Evolutionary conservation across 2,113 vertebrate species (phyloP).

Genomic region (Larimichthys polyactis): DNA sequence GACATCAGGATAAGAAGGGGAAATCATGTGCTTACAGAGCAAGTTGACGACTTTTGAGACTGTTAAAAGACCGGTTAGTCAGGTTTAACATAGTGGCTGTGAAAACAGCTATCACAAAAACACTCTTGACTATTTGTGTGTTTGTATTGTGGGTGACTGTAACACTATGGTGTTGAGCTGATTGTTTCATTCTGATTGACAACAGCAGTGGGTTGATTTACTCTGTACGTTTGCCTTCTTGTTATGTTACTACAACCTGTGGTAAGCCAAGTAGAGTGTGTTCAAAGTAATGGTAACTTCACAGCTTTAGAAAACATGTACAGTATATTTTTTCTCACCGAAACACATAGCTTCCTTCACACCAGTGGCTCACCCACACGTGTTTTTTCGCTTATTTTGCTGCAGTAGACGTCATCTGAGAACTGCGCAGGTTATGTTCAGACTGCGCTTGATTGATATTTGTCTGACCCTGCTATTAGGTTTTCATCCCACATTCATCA

Average conservation of each 20-base stretch:
- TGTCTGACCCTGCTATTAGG: not conserved
- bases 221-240: not conserved
- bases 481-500: not conserved
- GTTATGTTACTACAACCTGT: not conserved
- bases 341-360: not conserved
- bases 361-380: not conserved
- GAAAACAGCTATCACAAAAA: not conserved
- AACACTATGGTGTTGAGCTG: not conserved
- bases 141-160: not conserved
- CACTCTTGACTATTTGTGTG: not conserved
- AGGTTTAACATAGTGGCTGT: not conserved
- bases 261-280: not conserved
- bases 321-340: not conserved
- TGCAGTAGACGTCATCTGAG: not conserved
- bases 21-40: not conserved
- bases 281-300: not conserved
- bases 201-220: not conserved
- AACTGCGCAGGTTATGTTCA: not conserved
- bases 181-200: not conserved
- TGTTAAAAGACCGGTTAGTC: not conserved
- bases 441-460: not conserved
- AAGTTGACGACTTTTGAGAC: not conserved
- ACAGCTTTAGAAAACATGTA: not conserved
- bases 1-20: not conserved
- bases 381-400: not conserved